Evolutionary conservation across 2,888 invertebrate species (phyloP).

Genomic region (Xestia c-nigrum): DNA sequence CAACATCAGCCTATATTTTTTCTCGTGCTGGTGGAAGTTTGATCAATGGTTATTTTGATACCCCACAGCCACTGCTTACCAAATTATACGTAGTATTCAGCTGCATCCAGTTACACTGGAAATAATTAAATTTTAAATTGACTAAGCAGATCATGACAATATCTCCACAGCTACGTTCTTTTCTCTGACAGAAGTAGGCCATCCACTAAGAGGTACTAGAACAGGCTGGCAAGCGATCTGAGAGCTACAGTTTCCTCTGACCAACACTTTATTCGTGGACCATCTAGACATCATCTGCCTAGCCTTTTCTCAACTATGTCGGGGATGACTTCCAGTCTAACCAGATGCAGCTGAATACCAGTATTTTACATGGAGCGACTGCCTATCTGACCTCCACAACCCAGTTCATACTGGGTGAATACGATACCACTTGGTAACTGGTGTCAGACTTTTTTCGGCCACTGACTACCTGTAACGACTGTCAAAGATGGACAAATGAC

Average conservation of each 20-base stretch:
- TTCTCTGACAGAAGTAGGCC: neutral
- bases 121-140: neutral
- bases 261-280: neutral
- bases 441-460: too few species aligned
- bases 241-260: neutral
- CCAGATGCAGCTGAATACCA: too few species aligned
- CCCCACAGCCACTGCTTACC: neutral
- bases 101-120: neutral
- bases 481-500: too few species aligned
- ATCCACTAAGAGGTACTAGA: neutral
- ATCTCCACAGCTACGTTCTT: too few species aligned
- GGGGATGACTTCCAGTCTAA: too few species aligned
- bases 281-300: too few species aligned
- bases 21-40: neutral
- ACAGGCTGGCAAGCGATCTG: neutral
- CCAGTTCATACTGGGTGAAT: too few species aligned
- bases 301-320: too few species aligned
- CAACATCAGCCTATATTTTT: neutral
- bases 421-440: too few species aligned
- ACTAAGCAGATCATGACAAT: neutral
- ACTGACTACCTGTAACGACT: too few species aligned
- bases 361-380: too few species aligned
- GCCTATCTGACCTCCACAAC: too few species aligned
- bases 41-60: neutral
- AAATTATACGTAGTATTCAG: neutral